phyloP scores from a whole-genome alignment of 1,140 invertebrate species.

The Anagrus nilaparvatae region DNA sequence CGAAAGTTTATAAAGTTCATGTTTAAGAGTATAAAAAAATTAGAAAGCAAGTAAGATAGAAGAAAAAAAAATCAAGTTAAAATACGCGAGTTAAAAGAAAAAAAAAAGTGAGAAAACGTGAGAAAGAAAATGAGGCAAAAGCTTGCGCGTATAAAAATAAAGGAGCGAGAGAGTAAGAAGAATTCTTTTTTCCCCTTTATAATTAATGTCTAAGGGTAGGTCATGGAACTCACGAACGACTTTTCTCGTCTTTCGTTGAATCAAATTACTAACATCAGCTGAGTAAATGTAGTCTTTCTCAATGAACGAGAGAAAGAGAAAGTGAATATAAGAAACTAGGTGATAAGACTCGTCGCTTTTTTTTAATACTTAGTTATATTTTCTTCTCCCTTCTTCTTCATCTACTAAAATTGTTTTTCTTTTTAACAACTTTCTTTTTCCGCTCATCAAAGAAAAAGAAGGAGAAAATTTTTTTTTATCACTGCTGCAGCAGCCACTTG shows the following conservation, averaged over 20 bases:
- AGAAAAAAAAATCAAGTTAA: slow-evolving; percentile 20
- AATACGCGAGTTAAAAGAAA: slow-evolving; percentile 5
- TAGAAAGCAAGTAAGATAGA: slow-evolving; percentile 16
- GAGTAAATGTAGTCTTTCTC: background rate
- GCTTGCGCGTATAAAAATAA: slow-evolving; percentile 17
- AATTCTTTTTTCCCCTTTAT: slow-evolving; percentile 35
- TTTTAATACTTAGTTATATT: too few relatives aligned
- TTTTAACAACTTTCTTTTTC: too few relatives aligned
- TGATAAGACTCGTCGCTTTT: too few relatives aligned
- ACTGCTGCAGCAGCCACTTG: too few relatives aligned
- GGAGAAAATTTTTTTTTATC: too few relatives aligned
- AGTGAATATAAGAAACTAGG: slow-evolving; percentile 16
- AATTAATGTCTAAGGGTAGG: slow-evolving; percentile 43
- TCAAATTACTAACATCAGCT: slow-evolving; percentile 19
- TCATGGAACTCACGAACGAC: slow-evolving; percentile 23
- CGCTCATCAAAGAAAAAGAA: too few relatives aligned
- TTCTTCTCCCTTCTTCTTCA: too few relatives aligned
- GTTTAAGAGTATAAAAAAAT: too few relatives aligned
- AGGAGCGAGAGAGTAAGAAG: slow-evolving; percentile 22
- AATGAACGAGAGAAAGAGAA: slow-evolving; percentile 12
- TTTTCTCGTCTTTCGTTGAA: slow-evolving; percentile 8
- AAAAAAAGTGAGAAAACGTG: slow-evolving; percentile 2
- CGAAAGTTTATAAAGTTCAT: too few relatives aligned
- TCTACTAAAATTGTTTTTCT: too few relatives aligned
- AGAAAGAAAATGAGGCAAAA: slow-evolving; percentile 21